phyloP scores from a whole-genome alignment of 2,888 invertebrate species.

The Thereva unica region DNA sequence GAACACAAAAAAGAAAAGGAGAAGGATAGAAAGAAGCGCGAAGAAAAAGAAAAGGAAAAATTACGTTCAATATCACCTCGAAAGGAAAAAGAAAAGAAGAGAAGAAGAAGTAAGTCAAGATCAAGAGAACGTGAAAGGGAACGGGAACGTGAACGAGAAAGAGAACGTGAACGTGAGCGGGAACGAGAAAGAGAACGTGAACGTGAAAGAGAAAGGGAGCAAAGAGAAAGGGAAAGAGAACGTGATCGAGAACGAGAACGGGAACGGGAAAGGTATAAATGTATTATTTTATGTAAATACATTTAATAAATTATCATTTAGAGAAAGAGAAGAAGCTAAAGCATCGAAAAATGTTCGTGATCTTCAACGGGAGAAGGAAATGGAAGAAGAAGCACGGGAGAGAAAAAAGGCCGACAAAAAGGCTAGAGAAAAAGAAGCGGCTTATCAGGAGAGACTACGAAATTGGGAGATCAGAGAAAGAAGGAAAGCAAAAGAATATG shows the following conservation, averaged over 20 bases:
- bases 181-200: slow-evolving; percentile 60
- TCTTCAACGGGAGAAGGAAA: slow-evolving; percentile 75
- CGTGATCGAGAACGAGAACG: slow-evolving; percentile 48
- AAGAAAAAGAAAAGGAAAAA: slow-evolving; percentile 56
- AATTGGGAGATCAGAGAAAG: slow-evolving; percentile 89
- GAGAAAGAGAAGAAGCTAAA: slow-evolving; percentile 60
- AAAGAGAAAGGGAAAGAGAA: slow-evolving; percentile 61
- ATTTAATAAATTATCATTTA: slow-evolving; percentile 36
- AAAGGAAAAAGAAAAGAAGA: slow-evolving; percentile 54
- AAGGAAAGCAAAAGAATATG: slow-evolving; percentile 87
- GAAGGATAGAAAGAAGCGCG: slow-evolving; percentile 58
- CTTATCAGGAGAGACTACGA: slow-evolving; percentile 84
- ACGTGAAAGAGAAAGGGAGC: slow-evolving; percentile 55
- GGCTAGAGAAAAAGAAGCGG: slow-evolving; percentile 91
- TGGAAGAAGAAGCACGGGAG: slow-evolving; percentile 91
- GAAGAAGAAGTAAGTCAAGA: slow-evolving; percentile 54
- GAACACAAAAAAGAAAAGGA: slow-evolving; percentile 60
- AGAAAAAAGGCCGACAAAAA: slow-evolving; percentile 87
- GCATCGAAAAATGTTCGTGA: slow-evolving; percentile 64
- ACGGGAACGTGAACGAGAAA: slow-evolving; percentile 63
- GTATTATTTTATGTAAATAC: neutral
- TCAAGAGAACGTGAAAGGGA: slow-evolving; percentile 67
- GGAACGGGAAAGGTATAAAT: slow-evolving; percentile 33
- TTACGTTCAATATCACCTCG: slow-evolving; percentile 36
- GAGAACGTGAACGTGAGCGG: slow-evolving; percentile 60